Evolutionary conservation across 1,140 invertebrate species (phyloP), one percentile per base, ranked within the genome.

Genomic region (Drosophila ananassae): DNA sequence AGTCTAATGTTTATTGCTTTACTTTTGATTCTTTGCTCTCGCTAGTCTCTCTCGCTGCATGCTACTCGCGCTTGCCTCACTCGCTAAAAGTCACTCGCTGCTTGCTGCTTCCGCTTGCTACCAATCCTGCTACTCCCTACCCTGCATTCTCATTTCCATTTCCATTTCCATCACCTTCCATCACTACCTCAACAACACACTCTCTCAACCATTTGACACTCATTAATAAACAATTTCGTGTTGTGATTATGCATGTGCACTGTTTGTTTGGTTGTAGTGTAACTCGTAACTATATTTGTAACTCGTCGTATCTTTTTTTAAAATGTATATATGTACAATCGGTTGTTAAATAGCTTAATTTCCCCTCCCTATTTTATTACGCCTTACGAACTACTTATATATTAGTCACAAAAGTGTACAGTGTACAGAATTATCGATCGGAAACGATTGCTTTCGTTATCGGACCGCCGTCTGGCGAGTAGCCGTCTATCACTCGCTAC

Each of bases 11-110:
- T 87, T 34, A 73, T 77, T 73, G 74, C 59, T 73, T 82, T 82
- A 52, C 48, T 76, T 82, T 81, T 76, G 59, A 76, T 73, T 81
- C 73, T 84, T 85, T 77, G 77, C 80, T 77, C 61, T 66, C 73
- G 63, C 79, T 75, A 46, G 58, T 10, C 58, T 64, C 47, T 64
- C 46, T 67, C 74, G 72, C 75, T 81, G 56, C 63, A 37, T 72
- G 53, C 24, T 1, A 62, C 37, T 62, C 55, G 69, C 55, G 69
- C 51, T 71, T 30, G 25, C 25, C 25, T 32, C 39, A 46, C 44
- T 39, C 25, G 48, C 21, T 6, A 6, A 28, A 28, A 6, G 5
- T 6, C 10, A 44, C 56, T 51, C 12, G 56, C 41, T 62, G 39
- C 50, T 56, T 47, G 66, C 56, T 56, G 41, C 56, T 39, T 53